Base-by-base conservation (phyloP, 2,797 vertebrate species). In the Notolabrus celidotus region DNA sequence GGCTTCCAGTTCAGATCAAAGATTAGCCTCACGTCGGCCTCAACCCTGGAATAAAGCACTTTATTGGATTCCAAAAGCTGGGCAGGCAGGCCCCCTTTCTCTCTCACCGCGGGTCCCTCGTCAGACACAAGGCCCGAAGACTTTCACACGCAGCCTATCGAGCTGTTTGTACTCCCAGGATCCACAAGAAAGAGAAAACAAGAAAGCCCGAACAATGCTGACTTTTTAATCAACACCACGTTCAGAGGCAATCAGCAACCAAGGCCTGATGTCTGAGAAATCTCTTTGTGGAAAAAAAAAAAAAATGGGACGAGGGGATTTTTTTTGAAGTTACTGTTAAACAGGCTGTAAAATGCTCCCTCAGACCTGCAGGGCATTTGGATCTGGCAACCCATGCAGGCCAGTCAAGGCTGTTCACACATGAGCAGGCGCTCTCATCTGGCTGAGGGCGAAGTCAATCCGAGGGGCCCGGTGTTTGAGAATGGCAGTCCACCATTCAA, bases 1-100 rank as follows among this genome's bases (percentile, higher is more conserved):
- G 82, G 89, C 89, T 90, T 91, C 87, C 89, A 78, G 89, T 91
- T 89, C 88, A 89, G 89, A 93, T 94, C 89, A 92, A 92, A 92
- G 91, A 94, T 93, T 91, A 92, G 87, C 85, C 85, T 89, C 86
- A 84, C 86, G 88, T 89, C 86, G 69, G 86, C 83, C 84, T 83
- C 80, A 50, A 79, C 84, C 87, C 90, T 79, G 74, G 86, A 88
- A 90, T 85, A 90, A 92, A 92, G 88, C 71, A 69, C 79, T 91
- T 89, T 92, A 92, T 92, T 92, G 91, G 90, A 91, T 92, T 90
- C 86, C 79, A 74, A 86, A 89, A 89, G 86, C 88, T 29, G 70
- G 83, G 86, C 82, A 36, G 75, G 83, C 69, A 33, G 81, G 76
- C 80, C 78, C n/a, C 69, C 72, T 55, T 51, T 33, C 74, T 73